phyloP scores from a whole-genome alignment of 2,888 invertebrate genomes.

The Amphipoea oculea region DNA sequence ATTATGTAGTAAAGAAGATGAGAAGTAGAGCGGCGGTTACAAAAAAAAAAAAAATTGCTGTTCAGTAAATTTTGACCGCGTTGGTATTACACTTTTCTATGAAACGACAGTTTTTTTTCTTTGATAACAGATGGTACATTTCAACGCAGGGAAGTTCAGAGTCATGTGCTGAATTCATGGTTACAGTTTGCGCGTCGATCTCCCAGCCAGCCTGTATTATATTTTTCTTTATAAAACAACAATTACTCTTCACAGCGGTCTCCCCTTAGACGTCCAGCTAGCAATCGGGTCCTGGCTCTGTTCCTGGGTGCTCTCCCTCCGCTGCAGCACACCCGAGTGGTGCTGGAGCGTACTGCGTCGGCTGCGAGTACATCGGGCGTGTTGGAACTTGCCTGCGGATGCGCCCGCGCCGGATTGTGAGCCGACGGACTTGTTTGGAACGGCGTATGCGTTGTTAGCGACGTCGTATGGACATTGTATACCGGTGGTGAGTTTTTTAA shows the following conservation, averaged over 20 bases:
- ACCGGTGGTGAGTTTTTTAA: slow-evolving; percentile 79
- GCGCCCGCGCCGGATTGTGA: slow-evolving; percentile 72
- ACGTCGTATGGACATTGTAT: slow-evolving; percentile 85
- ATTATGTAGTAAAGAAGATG: no score
- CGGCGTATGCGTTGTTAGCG: slow-evolving; percentile 77
- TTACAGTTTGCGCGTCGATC: no score
- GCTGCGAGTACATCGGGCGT: slow-evolving; percentile 78
- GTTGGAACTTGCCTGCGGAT: slow-evolving; percentile 75
- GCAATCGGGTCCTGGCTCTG: slow-evolving; percentile 79
- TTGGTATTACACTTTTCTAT: no score
- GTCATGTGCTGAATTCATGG: no score
- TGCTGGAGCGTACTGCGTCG: slow-evolving; percentile 78
- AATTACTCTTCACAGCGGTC: slow-evolving; percentile 74
- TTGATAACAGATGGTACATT: no score
- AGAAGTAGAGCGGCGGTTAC: no score
- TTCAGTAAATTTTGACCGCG: no score
- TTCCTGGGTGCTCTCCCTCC: slow-evolving; percentile 38
- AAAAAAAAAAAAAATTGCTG: no score
- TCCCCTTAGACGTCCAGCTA: slow-evolving; percentile 79
- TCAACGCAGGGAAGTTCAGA: no score
- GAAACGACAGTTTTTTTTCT: no score
- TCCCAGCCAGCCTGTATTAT: no score
- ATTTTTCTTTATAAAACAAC: not conserved
- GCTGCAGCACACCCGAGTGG: slow-evolving; percentile 72
- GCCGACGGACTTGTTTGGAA: slow-evolving; percentile 70